Base-by-base conservation (phyloP, 1,140 invertebrate genomes). In the Philaenus spumarius region DNA sequence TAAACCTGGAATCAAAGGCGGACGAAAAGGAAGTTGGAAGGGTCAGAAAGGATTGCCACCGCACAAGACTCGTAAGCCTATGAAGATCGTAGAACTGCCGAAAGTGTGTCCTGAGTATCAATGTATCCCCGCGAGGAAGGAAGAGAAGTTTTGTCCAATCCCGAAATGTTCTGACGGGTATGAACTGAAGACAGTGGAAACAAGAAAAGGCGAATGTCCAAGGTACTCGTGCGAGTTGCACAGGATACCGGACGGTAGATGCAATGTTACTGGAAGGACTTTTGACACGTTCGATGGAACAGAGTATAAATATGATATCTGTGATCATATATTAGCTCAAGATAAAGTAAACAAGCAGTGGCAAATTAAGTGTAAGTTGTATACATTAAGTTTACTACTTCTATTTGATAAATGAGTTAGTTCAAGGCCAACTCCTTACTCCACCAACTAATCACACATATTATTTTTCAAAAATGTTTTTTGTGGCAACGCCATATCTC, bases 211-310 rank as follows among this genome's bases (percentile, higher is more conserved):
- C 56, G 61, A 66, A 45, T 77, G 77, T 68, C 70, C 64, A 42
- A 80, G 78, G 59, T 85, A 83, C 63, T 72, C 74, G 2, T 89
- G 87, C 62, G 55, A 59, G 19, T 48, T 81, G 1, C 75, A 79
- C 1, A 54, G 81, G 1, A 76, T 80, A 1, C 76, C 78, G 2
- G 81, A 85, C 52, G 79, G 76, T 19, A 73, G 80, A 43, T 92
- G 90, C 67, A 83, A 86, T 61, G 71, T 90, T 1, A 87, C 82
- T 15, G 84, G 86, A 3, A 80, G 82, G 54, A 84, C 82, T 2
- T 83, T 92, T 64, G 83, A 78, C 52, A 91, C 88, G 0, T 92
- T 92, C 62, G 89, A 92, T 70, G 81, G 82, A 6, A 76, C 80
- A 0, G 81, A 88, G 47, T 87, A 80, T 55, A 86, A 87, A 63